Conservation (phyloP, 2,888 invertebrate species). For the Heterodera filipjevi region DNA sequence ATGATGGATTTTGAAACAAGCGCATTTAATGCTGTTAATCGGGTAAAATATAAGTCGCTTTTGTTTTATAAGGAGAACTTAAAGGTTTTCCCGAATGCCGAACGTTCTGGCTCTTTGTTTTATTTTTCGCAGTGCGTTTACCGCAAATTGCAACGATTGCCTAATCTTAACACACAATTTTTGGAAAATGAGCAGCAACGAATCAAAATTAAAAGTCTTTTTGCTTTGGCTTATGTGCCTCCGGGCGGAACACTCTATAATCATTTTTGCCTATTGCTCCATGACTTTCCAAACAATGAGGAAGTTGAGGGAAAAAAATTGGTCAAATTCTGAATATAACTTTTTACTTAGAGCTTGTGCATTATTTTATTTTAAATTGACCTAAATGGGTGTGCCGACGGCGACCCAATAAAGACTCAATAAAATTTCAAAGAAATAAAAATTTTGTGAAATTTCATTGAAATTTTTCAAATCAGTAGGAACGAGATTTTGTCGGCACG, state of each 20-base stretch:
- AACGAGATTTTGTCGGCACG: too few relatives aligned
- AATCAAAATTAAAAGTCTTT: too few relatives aligned
- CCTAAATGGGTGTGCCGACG: too few relatives aligned
- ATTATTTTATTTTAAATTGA: neutral
- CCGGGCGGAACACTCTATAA: neutral
- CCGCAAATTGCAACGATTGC: neutral
- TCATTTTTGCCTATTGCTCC: neutral
- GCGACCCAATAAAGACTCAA: too few relatives aligned
- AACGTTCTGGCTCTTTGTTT: neutral
- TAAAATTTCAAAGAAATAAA: too few relatives aligned
- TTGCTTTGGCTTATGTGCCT: neutral
- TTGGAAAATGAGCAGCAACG: neutral
- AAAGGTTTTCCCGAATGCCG: neutral
- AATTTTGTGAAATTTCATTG: too few relatives aligned
- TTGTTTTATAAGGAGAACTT: neutral
- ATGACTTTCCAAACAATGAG: neutral
- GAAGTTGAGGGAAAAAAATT: neutral
- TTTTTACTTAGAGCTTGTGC: neutral
- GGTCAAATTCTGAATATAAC: neutral
- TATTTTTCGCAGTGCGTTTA: neutral
- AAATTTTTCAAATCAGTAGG: too few relatives aligned
- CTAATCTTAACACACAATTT: neutral
- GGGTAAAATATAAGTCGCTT: neutral
- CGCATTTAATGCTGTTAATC: neutral
- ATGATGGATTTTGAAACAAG: neutral